phyloP scores from a whole-genome alignment of 1,140 invertebrate genomes.

The Drosophila nasuta region DNA sequence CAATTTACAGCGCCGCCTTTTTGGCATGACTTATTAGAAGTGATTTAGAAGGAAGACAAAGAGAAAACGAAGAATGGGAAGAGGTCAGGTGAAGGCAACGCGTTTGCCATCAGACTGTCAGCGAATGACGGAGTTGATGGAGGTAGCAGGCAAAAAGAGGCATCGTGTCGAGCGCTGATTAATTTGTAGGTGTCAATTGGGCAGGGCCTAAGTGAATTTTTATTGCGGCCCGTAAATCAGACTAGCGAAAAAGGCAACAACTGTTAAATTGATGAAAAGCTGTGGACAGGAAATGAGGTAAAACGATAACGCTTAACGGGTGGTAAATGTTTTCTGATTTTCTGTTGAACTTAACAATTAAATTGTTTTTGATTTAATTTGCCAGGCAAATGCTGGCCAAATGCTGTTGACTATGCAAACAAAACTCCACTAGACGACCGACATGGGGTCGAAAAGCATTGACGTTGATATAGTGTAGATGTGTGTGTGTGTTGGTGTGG shows the following conservation, averaged over 20 bases:
- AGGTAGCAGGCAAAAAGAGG: slow-evolving; percentile 5
- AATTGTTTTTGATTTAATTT: slow-evolving; percentile 72
- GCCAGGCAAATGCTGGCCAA: slow-evolving; percentile 42
- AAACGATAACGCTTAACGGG: slow-evolving; percentile 15
- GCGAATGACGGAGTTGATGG: slow-evolving; percentile 21
- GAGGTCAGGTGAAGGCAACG: not conserved
- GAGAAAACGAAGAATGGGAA: not conserved
- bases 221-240: slow-evolving; percentile 73
- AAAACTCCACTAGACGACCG: slow-evolving; percentile 5
- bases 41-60: slow-evolving; percentile 57
- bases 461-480: not conserved
- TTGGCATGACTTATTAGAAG: slow-evolving; percentile 67
- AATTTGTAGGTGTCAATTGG: slow-evolving; percentile 75
- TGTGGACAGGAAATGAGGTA: slow-evolving; percentile 12
- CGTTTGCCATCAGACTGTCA: slow-evolving; percentile 16
- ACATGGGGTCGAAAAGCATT: not conserved
- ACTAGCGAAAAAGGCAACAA: slow-evolving; percentile 10
- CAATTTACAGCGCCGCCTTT: slow-evolving; percentile 66
- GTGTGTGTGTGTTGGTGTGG: not conserved
- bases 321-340: slow-evolving; percentile 28
- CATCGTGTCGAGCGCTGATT: slow-evolving; percentile 54
- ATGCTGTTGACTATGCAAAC: slow-evolving; percentile 71
- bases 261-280: slow-evolving; percentile 1
- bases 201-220: slow-evolving; percentile 71
- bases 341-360: slow-evolving; percentile 44